Conservation (phyloP, 2,888 invertebrate species). For the Heliconius ethilla region DNA sequence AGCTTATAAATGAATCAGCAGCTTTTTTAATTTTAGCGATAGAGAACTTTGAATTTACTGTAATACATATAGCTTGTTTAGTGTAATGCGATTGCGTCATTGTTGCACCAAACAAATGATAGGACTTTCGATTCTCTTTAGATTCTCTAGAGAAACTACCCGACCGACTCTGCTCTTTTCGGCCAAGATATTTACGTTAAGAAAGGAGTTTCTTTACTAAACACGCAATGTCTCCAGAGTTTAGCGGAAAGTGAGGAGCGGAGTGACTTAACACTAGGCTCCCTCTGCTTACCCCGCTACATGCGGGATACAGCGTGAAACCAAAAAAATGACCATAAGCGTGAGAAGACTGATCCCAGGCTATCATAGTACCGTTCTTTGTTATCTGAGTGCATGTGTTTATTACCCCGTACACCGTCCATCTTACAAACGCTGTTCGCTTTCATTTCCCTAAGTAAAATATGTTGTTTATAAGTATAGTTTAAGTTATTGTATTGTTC, state of each 20-base stretch:
- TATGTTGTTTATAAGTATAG: slow-evolving; percentile 26
- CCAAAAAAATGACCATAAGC: neutral
- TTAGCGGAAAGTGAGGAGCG: no score
- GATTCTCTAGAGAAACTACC: neutral
- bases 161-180: no score
- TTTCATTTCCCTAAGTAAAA: slow-evolving; percentile 34
- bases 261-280: no score
- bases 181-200: no score
- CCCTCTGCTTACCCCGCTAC: no score
- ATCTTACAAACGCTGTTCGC: slow-evolving; percentile 27
- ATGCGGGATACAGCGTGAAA: no score
- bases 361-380: slow-evolving; percentile 32
- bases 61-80: no score
- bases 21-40: neutral
- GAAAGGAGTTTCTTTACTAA: fast-evolving
- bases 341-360: slow-evolving; percentile 11
- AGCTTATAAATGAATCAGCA: no score
- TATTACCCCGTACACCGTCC: slow-evolving; percentile 29
- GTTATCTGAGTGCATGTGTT: slow-evolving; percentile 32
- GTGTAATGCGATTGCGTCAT: no score
- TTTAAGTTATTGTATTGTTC: slow-evolving; percentile 11
- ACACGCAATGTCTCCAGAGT: no score
- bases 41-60: no score
- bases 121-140: neutral
- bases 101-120: no score